Conservation (phyloP, 2,888 invertebrate species). For the Heliconius ismenius region DNA sequence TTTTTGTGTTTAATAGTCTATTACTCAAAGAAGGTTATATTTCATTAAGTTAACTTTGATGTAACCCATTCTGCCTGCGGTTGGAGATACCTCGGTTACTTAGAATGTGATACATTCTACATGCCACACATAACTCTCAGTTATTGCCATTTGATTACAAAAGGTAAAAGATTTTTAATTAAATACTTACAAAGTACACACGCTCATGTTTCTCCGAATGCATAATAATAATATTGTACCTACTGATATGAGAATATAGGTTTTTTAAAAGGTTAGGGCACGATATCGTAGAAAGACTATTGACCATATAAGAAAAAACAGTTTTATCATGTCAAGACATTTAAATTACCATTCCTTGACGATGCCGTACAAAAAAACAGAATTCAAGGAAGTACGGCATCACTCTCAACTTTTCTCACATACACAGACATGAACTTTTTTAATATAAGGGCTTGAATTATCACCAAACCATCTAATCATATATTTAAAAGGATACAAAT, state of each 20-base stretch:
- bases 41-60: neutral
- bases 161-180: neutral
- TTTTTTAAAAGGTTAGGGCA: too few relatives aligned
- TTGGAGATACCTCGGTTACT: neutral
- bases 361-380: accelerated
- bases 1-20: neutral
- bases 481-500: neutral
- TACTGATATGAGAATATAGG: too few relatives aligned
- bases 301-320: neutral
- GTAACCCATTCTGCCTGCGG: neutral
- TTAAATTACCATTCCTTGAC: neutral
- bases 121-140: neutral
- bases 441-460: neutral
- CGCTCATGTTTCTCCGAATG: too few relatives aligned
- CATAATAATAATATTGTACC: too few relatives aligned
- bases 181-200: too few relatives aligned
- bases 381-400: too few relatives aligned
- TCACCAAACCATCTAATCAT: neutral
- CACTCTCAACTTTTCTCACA: neutral
- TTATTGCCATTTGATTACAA: neutral
- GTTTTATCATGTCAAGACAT: neutral
- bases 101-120: neutral
- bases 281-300: too few relatives aligned
- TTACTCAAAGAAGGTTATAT: neutral
- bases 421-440: too few relatives aligned